Evolutionary conservation across 2,888 invertebrate species (phyloP).

Genomic region (Drosophila mercatorum): DNA sequence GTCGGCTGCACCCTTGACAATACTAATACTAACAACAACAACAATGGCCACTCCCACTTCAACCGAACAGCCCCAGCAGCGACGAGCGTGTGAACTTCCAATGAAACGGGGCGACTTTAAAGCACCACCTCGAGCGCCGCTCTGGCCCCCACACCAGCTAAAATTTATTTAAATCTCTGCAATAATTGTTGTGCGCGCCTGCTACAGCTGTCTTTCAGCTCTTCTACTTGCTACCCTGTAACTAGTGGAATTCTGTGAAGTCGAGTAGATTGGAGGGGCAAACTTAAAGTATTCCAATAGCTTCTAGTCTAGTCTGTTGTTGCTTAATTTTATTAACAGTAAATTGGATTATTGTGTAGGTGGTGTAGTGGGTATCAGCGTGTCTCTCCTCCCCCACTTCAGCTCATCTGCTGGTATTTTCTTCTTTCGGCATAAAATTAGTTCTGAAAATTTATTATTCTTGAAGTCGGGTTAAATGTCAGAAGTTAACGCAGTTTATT

Average conservation of each 20-base stretch:
- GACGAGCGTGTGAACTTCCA: conserved; percentile 69
- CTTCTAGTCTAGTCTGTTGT: neutral
- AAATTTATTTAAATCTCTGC: conserved; percentile 75
- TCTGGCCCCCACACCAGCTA: conserved; percentile 34
- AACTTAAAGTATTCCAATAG: neutral
- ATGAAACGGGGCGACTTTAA: conserved; percentile 47
- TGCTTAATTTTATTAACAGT: neutral
- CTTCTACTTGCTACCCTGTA: conserved; percentile 9
- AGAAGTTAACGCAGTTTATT: conserved; percentile 47
- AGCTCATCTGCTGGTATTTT: neutral
- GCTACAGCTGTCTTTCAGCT: conserved; percentile 45
- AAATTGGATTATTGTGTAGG: neutral
- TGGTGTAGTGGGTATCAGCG: neutral
- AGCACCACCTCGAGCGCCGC: conserved; percentile 29
- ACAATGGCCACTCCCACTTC: conserved; percentile 9
- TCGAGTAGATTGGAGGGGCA: neutral
- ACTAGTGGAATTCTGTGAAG: neutral
- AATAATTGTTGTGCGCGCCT: conserved; percentile 73
- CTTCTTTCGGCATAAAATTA: conserved; percentile 63
- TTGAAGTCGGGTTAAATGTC: conserved; percentile 48
- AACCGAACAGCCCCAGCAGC: neutral
- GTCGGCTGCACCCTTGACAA: conserved; percentile 70
- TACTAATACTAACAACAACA: conserved; percentile 24
- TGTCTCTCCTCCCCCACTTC: neutral
- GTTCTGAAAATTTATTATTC: conserved; percentile 59